These are phyloP conservation scores for Drosophila birchii DNA, from an alignment of 2,888 invertebrate genomes.

Conservation along the genomic window DNA sequence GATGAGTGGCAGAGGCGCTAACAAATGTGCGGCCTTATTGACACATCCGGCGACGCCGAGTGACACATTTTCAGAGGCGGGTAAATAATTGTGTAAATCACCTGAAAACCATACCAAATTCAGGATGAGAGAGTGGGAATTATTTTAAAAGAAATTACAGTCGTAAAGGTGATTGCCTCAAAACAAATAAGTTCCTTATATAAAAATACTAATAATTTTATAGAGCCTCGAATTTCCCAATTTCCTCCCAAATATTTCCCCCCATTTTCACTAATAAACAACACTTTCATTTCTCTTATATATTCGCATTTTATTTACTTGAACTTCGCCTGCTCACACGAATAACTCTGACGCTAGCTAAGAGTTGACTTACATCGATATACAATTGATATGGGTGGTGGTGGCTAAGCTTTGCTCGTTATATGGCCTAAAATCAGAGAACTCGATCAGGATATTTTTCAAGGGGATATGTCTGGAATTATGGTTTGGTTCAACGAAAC, in stretches of 20 bases:
- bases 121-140: neutral
- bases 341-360: conserved; percentile 54
- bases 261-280: neutral
- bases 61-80: conserved; percentile 37
- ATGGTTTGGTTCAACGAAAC: conserved; percentile 18
- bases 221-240: neutral
- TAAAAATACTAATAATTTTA: neutral
- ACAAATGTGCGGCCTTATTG: conserved; percentile 50
- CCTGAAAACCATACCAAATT: conserved; percentile 23
- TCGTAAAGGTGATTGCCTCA: neutral
- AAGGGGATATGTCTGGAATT: conserved; percentile 26
- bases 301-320: conserved; percentile 54
- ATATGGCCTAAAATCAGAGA: conserved; percentile 34
- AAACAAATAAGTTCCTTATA: neutral
- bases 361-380: conserved; percentile 48
- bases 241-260: neutral
- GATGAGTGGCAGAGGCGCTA: conserved; percentile 23
- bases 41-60: conserved; percentile 35
- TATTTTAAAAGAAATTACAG: neutral
- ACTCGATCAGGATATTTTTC: conserved; percentile 30
- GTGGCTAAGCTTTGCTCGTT: conserved; percentile 45
- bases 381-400: conserved; percentile 53
- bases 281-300: conserved; percentile 9
- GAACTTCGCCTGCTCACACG: conserved; percentile 39
- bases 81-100: conserved; percentile 41